phyloP scores from a whole-genome alignment of 2,113 vertebrate species.

The Origma solitaria region DNA sequence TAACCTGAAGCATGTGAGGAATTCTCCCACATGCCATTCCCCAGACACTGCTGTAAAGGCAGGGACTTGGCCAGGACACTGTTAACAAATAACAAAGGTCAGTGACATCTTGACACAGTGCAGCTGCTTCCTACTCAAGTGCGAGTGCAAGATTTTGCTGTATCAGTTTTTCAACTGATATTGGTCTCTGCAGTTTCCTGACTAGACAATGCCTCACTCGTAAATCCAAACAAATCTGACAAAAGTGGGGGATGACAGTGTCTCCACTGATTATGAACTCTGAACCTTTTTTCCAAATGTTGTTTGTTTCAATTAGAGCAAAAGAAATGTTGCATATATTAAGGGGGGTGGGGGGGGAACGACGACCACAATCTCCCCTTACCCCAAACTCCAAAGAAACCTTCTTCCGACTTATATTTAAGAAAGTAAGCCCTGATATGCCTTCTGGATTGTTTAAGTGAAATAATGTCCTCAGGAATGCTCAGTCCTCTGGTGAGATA shows the following conservation, averaged over 20 bases:
- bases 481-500: not conserved
- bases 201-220: not conserved
- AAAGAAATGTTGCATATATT: not conserved
- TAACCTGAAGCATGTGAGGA: not conserved
- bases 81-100: not conserved
- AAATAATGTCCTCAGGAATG: not conserved
- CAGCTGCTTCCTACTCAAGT: not conserved
- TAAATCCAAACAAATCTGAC: not conserved
- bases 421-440: not conserved
- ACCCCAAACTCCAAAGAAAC: not conserved
- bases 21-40: not conserved
- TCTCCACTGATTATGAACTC: not conserved
- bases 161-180: not conserved
- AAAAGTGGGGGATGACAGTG: not conserved
- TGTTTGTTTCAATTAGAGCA: not conserved
- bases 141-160: not conserved
- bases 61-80: not conserved
- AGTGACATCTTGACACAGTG: not conserved
- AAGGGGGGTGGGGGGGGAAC: accelerated
- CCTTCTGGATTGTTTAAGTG: not conserved
- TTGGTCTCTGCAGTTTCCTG: not conserved
- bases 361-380: no score
- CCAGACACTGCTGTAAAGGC: not conserved
- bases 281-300: not conserved
- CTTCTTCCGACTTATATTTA: not conserved